phyloP scores from a whole-genome alignment of 2,113 vertebrate species.

The Orycteropus afer region DNA sequence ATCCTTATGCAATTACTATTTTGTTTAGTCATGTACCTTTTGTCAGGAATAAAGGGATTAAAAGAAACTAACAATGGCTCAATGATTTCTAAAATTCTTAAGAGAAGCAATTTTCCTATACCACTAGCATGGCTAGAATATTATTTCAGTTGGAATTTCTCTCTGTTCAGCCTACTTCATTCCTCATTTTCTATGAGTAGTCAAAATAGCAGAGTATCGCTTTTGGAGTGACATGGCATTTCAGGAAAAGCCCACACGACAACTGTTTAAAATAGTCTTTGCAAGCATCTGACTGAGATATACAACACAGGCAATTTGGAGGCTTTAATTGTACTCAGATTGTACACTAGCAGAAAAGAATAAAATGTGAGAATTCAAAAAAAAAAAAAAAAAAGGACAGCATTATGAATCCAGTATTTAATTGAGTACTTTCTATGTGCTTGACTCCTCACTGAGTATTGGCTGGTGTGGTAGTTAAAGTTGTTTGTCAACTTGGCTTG shows the following conservation, averaged over 20 bases:
- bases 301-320: conserved; percentile 63
- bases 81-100: conserved; percentile 64
- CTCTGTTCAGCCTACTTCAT: conserved; percentile 72
- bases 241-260: conserved; percentile 78
- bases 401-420: conserved; percentile 44
- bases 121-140: conserved; percentile 37
- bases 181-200: conserved; percentile 75
- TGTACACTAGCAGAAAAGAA: conserved; percentile 52
- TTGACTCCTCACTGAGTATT: not conserved
- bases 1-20: not conserved
- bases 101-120: conserved; percentile 51
- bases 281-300: conserved; percentile 67
- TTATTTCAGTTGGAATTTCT: conserved; percentile 73
- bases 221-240: conserved; percentile 76
- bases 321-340: conserved; percentile 71
- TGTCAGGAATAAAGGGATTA: conserved; percentile 9
- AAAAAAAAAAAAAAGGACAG: conserved; percentile 24
- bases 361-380: conserved; percentile 17
- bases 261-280: conserved; percentile 72
- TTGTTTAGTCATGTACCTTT: conserved; percentile 45
- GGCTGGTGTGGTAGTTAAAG: too few species aligned
- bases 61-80: conserved; percentile 29
- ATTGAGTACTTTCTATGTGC: conserved; percentile 26
- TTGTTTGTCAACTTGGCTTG: too few species aligned
- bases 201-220: conserved; percentile 64